Evolutionary conservation across 2,797 vertebrate genomes (phyloP), one percentile per base, ranked within the genome.

Genomic region (Morus bassanus): DNA sequence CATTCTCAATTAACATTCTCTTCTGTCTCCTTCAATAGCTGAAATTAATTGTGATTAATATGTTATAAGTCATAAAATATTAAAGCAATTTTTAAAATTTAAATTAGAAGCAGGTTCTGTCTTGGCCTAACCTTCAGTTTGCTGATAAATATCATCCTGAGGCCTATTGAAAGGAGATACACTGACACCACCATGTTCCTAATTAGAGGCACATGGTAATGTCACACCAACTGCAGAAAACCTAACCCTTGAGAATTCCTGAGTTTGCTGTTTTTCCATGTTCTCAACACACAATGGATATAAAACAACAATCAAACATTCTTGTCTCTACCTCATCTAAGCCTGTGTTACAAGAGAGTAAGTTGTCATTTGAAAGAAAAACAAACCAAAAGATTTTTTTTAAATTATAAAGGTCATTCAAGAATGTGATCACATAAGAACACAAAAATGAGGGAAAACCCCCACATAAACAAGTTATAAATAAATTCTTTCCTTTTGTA

Each of bases 61-160:
- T 94, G 95, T 92, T 96, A 95, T 89, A 97, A 97, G 93, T 96
- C 95, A 95, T 91, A 95, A 96, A 97, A 94, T 93, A 89, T 97
- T 95, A 96, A 96, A 97, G 96, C 70, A 14, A 73, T 91, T 77
- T 95, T 91, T 96, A 91, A 94, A 89, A 95, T 96, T 97, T 97
- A 97, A 98, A 98, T 98, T 97, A 91, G 93, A 98, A 97, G 96
- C 94, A 97, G 95, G 91, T 95, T 93, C 94, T 95, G 97, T 97
- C 95, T 97, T 92, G 95, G 96, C 94, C 94, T 81, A 73, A 81
- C 67, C 67, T 85, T 94, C 15, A 68, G 87, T 81, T 95, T 63
- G 63, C 94, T 97, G 97, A 98, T 98, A 97, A 97, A 88, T 96
- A 98, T 97, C 96, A 89, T 93, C 85, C 94, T 43, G 57, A 87